Evolutionary conservation across 2,888 invertebrate species (phyloP).

Genomic region (Liposcelis brunnea): DNA sequence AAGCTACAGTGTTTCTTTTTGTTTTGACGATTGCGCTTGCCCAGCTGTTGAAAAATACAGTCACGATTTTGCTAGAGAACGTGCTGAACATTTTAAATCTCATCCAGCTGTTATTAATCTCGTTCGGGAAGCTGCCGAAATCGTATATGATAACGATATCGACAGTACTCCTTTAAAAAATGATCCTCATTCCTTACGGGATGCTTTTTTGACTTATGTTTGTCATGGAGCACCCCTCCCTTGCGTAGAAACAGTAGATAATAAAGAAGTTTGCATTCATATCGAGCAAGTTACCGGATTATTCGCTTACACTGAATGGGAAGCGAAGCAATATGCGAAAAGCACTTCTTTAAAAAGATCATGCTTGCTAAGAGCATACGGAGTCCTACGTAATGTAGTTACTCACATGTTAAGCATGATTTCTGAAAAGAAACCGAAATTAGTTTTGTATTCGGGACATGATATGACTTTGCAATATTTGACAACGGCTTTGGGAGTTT

Average conservation of each 20-base stretch:
- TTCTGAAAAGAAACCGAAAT: constrained; percentile 52
- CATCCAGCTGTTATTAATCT: constrained; percentile 58
- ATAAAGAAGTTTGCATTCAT: constrained; percentile 37
- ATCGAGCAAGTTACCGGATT: constrained; percentile 57
- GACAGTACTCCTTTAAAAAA: constrained; percentile 34
- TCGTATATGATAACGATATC: constrained; percentile 49
- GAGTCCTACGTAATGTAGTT: constrained; percentile 64
- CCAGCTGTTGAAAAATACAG: constrained; percentile 43
- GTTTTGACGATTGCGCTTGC: constrained; percentile 74
- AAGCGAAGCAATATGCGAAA: constrained; percentile 43
- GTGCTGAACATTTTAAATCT: constrained; percentile 45
- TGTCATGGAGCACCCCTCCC: constrained; percentile 73
- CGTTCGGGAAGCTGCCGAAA: constrained; percentile 44
- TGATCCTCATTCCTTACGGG: constrained; percentile 55
- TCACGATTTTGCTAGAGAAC: constrained; percentile 30
- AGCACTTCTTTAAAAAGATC: constrained; percentile 42
- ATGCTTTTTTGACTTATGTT: constrained; percentile 65
- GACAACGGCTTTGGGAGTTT: constrained; percentile 59
- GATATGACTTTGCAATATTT: constrained; percentile 79
- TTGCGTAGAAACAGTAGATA: constrained; percentile 36
- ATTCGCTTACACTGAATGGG: constrained; percentile 70
- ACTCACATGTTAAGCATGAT: constrained; percentile 68
- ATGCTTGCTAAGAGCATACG: constrained; percentile 62
- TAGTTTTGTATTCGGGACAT: constrained; percentile 77
- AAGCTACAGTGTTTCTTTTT: constrained; percentile 67